Evolutionary conservation across 2,797 vertebrate species (phyloP), one percentile per base, ranked within the genome.

Genomic region (Mus minutoides): DNA sequence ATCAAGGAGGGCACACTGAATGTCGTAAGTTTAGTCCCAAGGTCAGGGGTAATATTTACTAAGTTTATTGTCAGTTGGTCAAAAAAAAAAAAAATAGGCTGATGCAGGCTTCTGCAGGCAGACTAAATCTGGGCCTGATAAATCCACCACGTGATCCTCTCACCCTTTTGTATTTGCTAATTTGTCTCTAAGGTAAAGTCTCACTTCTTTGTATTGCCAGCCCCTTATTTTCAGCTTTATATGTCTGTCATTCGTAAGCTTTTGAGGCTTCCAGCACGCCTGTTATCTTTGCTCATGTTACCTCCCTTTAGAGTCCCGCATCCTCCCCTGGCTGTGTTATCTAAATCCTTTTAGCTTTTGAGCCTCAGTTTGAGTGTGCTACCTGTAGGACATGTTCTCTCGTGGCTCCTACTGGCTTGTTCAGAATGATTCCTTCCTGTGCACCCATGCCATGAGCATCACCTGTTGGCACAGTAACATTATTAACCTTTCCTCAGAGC

Each of bases 121-220:
- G n/a, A 91, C 94, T 79, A 91, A 95, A 82, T n/a, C 19, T 69
- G 34, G 29, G 60, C 10, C 37, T 91, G 64, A 85, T 91, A 69
- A 91, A 4, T 76, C 22, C 62, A 52, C 37, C 69, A 76, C 21
- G 54, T 56, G 86, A 87, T 31, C 77, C 75, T 88, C 86, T 83
- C n/a, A 75, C 37, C 21, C 8, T 67, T 75, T 40, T 83, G 24
- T 24, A 31, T 94, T 71, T 94, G 31, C 92, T 96, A 79, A 52
- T 93, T 87, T 84, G 56, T 94, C 29, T 97, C 64, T 84, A 78
- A 97, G 79, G 80, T 87, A 84, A 95, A 86, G 43, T 67, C 90
- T 69, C 34, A 31, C 90, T 83, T 96, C 31, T 49, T 97, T 96
- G 84, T 69, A 37, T 52, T 75, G 34, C 69, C 80, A 88, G 16